These are phyloP conservation scores for Brienomyrus longianalis DNA, from an alignment of 2,113 vertebrate species.

Conservation along the genomic window DNA sequence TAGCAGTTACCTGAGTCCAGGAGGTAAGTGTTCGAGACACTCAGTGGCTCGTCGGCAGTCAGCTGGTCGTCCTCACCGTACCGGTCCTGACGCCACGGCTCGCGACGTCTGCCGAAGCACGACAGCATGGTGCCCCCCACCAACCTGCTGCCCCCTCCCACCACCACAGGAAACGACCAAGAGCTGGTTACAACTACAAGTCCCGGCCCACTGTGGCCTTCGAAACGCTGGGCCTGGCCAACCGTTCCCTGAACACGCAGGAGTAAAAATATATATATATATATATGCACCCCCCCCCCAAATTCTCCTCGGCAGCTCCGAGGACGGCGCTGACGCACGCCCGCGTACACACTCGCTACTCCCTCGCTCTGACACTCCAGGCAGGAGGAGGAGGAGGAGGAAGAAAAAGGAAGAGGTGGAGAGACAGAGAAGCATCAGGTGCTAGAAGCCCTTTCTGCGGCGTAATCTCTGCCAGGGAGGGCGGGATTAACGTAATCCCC, in stretches of 20 bases:
- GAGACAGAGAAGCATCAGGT: conserved; percentile 22
- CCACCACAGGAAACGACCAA: not conserved
- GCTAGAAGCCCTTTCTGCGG: conserved; percentile 32
- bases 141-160: not conserved
- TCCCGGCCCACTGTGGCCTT: not conserved
- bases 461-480: conserved; percentile 29
- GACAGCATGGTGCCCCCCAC: conserved; percentile 39
- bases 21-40: conserved; percentile 42
- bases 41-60: conserved; percentile 38
- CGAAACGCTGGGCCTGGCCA: not conserved
- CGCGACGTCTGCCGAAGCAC: conserved; percentile 53
- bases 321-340: not conserved
- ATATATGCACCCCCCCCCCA: not conserved
- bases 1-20: conserved; percentile 50
- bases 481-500: conserved; percentile 51
- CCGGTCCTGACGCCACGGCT: conserved; percentile 30
- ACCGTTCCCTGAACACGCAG: not conserved
- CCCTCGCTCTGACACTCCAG: conserved; percentile 5
- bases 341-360: not conserved
- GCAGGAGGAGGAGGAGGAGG: conserved; percentile 3
- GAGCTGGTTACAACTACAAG: not conserved
- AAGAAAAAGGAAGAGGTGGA: not conserved
- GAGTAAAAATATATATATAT: not conserved
- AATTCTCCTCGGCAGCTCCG: too few relatives aligned
- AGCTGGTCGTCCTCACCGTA: conserved; percentile 44